These are phyloP conservation scores for Cisticola juncidis DNA, from an alignment of 2,113 vertebrate species.

Conservation along the genomic window DNA sequence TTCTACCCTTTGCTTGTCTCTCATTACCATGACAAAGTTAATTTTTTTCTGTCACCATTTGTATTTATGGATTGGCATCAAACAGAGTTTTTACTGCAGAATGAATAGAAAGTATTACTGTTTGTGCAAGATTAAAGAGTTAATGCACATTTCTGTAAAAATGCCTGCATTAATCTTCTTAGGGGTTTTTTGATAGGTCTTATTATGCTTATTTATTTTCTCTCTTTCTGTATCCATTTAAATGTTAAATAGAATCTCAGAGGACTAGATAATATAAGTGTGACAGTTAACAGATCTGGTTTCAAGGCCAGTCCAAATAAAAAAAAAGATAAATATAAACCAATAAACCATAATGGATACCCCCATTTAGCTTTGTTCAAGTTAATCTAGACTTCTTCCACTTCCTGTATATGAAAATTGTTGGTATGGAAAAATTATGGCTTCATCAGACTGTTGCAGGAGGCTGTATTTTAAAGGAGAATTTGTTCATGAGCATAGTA, in stretches of 20 bases:
- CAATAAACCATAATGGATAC: background rate
- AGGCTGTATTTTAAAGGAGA: background rate
- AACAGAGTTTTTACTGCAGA: background rate
- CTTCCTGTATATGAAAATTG: background rate
- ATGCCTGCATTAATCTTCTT: background rate
- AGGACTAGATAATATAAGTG: background rate
- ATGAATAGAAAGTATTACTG: background rate
- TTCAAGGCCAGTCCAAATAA: background rate
- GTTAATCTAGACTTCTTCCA: background rate
- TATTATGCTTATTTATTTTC: background rate
- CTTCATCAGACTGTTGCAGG: background rate
- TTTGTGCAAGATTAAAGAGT: background rate
- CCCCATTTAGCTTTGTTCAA: background rate
- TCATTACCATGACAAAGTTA: background rate
- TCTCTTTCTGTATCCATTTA: background rate
- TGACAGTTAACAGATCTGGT: conserved; percentile 1
- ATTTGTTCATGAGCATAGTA: background rate
- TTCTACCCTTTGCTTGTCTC: background rate
- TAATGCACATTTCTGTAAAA: background rate
- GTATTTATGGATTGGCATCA: background rate
- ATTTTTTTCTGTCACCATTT: background rate
- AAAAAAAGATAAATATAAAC: background rate
- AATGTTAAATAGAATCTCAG: conserved; percentile 3
- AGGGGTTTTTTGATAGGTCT: background rate
- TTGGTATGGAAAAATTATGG: background rate